Evolutionary conservation across 2,113 vertebrate species (phyloP), one percentile per base, ranked within the genome.

Genomic region (Nothobranchius furzeri): DNA sequence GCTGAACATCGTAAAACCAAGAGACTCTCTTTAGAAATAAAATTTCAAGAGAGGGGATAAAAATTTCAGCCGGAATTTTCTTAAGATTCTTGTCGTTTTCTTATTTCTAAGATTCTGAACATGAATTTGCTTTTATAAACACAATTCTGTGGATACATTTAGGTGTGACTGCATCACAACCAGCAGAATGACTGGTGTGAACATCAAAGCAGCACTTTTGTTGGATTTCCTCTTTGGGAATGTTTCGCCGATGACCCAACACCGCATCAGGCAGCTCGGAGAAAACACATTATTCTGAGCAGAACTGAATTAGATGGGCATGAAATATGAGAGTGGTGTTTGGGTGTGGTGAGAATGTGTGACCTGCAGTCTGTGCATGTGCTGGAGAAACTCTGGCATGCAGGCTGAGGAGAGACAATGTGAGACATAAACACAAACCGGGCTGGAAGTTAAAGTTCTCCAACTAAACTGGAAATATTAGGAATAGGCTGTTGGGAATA

Each of bases 241-340:
- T 20, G 2, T 5, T 9, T 47, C 62, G 9, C 37, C 3, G 37
- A 64, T 54, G 60, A 48, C 20, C 54, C 52, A 54, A 67, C 37
- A 58, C 46, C 71, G 37, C 52, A 70, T 77, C 68, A 81, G 55
- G n/a, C 47, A 47, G 61, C 50, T 11, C n/a, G 35, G 50, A 57
- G 64, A 0, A 51, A 48, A 49, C 57, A 48, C 77, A 84, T 85
- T 82, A 75, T 67, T 79, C 43, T 63, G 69, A 75, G 60, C 1
- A 61, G 70, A 51, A 60, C 48, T 7, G 58, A 69, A 64, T 63
- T 56, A 25, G 35, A 79, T 77, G 62, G 51, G 69, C 65, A 60
- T 64, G 86, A 87, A 90, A 89, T 55, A 72, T 60, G 83, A 92
- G 85, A 84, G 30, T 77, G 84, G 88, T 79, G 88, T 82, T 83